These are phyloP conservation scores for Cerastis leucographa DNA, from an alignment of 2,888 invertebrate species.

Conservation along the genomic window DNA sequence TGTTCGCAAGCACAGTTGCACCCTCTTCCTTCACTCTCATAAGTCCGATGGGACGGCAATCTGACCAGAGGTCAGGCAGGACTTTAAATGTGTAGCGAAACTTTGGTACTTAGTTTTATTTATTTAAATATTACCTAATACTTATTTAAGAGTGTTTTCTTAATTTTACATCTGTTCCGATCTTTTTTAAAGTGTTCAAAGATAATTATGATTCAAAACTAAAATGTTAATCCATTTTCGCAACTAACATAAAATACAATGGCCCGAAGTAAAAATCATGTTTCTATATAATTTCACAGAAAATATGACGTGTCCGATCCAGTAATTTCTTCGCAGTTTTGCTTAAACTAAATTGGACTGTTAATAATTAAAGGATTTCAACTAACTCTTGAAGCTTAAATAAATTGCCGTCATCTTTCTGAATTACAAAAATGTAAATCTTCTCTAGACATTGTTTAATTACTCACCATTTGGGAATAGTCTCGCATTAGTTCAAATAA, in stretches of 20 bases:
- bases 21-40: too few species aligned
- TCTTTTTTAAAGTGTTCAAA: too few species aligned
- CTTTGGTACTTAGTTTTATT: too few species aligned
- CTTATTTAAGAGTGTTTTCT: too few species aligned
- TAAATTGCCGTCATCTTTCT: conserved; percentile 38
- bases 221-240: too few species aligned
- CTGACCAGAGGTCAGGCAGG: too few species aligned
- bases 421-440: conserved; percentile 37
- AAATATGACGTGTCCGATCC: background rate
- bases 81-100: too few species aligned
- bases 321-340: background rate
- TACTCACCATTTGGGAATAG: conserved; percentile 30
- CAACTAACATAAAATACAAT: background rate
- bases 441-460: conserved; percentile 37
- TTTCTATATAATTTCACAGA: background rate
- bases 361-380: conserved; percentile 40
- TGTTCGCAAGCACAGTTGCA: too few species aligned
- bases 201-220: too few species aligned
- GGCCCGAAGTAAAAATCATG: background rate
- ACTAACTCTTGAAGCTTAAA: conserved; percentile 36
- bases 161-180: too few species aligned
- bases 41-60: too few species aligned
- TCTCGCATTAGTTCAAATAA: background rate
- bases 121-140: too few species aligned
- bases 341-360: conserved; percentile 18